phyloP scores from a whole-genome alignment of 35 echinoderm and acorn worm genomes.

The Hemicentrotus pulcherrimus region DNA sequence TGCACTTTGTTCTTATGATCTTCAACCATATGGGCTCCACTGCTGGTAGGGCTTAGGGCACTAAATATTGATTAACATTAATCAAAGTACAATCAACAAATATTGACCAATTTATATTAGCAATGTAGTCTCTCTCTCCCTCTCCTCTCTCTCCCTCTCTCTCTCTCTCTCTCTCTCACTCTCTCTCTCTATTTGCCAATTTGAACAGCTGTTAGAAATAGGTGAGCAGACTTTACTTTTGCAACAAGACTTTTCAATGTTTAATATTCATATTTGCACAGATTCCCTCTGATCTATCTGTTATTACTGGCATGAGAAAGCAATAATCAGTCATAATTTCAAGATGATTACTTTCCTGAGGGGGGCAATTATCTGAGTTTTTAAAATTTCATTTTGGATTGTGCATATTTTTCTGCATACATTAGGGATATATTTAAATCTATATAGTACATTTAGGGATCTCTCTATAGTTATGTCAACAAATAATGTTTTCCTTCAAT shows the following conservation, averaged over 20 bases:
- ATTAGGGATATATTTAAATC: no score
- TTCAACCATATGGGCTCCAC: background rate
- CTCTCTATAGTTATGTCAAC: no score
- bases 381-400: no score
- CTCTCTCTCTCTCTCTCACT: background rate
- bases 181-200: background rate
- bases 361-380: no score
- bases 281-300: background rate
- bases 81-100: background rate
- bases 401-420: no score
- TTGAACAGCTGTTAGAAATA: background rate
- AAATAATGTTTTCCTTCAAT: no score
- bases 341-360: no score
- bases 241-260: background rate
- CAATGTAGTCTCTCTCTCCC: background rate
- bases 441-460: no score
- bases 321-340: no score
- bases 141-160: background rate
- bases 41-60: background rate
- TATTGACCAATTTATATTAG: no score
- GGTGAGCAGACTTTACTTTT: background rate
- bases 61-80: background rate
- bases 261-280: background rate
- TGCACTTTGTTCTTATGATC: background rate
- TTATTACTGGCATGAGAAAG: background rate